A percentile compares a stretch with the other conserved stretches of the same genome.
Evolutionary conservation across 2,797 vertebrate genomes (phyloP).

Genomic region (Anolis apletophallus): DNA sequence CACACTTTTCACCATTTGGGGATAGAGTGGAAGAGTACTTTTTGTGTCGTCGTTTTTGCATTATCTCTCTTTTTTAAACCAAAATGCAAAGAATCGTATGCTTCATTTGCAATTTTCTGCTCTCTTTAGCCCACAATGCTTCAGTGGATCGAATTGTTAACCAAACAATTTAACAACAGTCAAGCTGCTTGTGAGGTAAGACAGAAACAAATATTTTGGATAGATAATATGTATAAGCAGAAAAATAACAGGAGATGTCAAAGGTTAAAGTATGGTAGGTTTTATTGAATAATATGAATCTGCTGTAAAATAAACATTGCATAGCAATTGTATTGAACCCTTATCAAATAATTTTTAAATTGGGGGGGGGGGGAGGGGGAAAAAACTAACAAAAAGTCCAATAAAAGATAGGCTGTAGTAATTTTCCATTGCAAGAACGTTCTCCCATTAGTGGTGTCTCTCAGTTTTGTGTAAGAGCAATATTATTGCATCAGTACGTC

Average conservation of each 20-base stretch:
- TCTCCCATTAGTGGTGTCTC: background rate
- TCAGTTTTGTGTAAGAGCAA: background rate
- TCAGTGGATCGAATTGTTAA: constrained; percentile 98
- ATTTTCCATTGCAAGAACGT: background rate
- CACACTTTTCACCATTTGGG: background rate
- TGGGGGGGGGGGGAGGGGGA: too few species aligned
- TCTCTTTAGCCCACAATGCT: constrained; percentile 94
- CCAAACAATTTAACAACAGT: constrained; percentile 99
- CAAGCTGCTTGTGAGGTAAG: constrained; percentile 97
- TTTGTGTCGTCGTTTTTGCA: background rate
- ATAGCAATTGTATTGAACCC: too few species aligned
- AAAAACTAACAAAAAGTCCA: too few species aligned
- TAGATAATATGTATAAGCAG: too few species aligned
- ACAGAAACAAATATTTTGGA: constrained; percentile 44
- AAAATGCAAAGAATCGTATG: background rate
- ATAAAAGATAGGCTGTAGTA: too few species aligned
- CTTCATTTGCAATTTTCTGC: constrained; percentile 40
- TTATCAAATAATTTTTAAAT: too few species aligned
- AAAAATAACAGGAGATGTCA: too few species aligned
- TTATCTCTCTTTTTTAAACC: background rate
- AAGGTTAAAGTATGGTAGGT: too few species aligned
- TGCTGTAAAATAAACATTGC: too few species aligned
- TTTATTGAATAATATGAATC: too few species aligned
- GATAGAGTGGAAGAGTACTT: background rate
- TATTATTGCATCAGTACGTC: background rate